Conservation (phyloP, 1,140 invertebrate genomes). For the Diabrotica virgifera region DNA sequence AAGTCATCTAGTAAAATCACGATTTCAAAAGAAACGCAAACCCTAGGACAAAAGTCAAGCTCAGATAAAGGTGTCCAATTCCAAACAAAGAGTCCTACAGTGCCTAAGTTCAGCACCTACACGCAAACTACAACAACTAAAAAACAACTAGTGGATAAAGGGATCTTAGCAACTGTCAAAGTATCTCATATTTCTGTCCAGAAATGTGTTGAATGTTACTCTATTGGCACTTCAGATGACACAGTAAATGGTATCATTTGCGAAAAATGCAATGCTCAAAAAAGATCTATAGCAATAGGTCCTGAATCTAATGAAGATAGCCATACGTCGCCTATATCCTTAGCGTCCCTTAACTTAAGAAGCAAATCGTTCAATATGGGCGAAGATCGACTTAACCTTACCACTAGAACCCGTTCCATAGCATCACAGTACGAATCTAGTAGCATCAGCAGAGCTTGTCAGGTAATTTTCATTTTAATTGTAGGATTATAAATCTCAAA, state of each 20-base stretch:
- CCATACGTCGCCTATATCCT: constrained; percentile 35
- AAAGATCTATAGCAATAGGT: constrained; percentile 49
- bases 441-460: constrained; percentile 30
- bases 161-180: constrained; percentile 48
- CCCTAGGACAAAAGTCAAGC: constrained; percentile 37
- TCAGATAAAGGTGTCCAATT: constrained; percentile 43
- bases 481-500: too few relatives aligned
- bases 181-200: constrained; percentile 36
- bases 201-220: constrained; percentile 47
- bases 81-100: constrained; percentile 16
- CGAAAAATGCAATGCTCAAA: constrained; percentile 51
- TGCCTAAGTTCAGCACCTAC: constrained; percentile 18
- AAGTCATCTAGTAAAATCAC: constrained; percentile 37
- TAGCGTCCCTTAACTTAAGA: constrained; percentile 39
- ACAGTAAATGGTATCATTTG: constrained; percentile 51
- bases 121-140: constrained; percentile 31
- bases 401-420: constrained; percentile 34
- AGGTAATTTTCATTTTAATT: constrained; percentile 9
- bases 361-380: constrained; percentile 47
- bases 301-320: constrained; percentile 39
- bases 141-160: constrained; percentile 41
- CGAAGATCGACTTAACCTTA: constrained; percentile 37
- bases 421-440: constrained; percentile 38
- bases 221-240: constrained; percentile 52
- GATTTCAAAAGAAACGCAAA: constrained; percentile 41